phyloP scores from a whole-genome alignment of 2,113 vertebrate genomes.

The Brachyhypopomus gauderio region DNA sequence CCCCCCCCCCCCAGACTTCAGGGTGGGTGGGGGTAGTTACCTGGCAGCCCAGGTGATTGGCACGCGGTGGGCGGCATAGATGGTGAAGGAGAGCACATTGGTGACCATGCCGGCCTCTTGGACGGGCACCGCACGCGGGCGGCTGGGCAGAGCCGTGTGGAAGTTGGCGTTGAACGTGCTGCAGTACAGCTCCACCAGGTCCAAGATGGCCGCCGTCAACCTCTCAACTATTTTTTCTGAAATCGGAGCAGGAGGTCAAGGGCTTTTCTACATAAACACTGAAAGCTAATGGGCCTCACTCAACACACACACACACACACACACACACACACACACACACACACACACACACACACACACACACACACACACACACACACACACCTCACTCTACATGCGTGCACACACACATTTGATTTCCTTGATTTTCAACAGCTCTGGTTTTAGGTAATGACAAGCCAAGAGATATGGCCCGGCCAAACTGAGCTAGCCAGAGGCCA shows the following conservation, averaged over 20 bases:
- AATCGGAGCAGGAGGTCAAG: neutral
- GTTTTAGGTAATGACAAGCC: neutral
- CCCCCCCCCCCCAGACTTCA: too few species aligned
- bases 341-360: neutral
- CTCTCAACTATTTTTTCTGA: slow-evolving; percentile 88
- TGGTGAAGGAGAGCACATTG: slow-evolving; percentile 83
- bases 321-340: neutral
- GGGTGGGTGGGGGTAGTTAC: slow-evolving; percentile 60
- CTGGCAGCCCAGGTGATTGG: slow-evolving; percentile 95
- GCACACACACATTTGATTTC: neutral
- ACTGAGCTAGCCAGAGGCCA: neutral
- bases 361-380: slow-evolving; percentile 12
- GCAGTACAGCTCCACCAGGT: slow-evolving; percentile 93
- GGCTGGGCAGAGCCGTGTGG: slow-evolving; percentile 78
- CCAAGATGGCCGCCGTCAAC: slow-evolving; percentile 89
- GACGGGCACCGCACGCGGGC: slow-evolving; percentile 62
- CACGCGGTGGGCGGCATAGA: slow-evolving; percentile 91
- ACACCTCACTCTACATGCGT: too few species aligned
- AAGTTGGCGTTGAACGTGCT: slow-evolving; percentile 95
- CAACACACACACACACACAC: neutral
- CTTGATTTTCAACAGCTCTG: neutral
- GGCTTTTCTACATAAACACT: slow-evolving; percentile 1
- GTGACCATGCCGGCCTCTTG: slow-evolving; percentile 85
- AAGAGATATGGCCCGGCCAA: neutral
- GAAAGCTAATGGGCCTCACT: neutral